Conservation (phyloP, 2,888 invertebrate genomes). For the Lasius fuliginosus region DNA sequence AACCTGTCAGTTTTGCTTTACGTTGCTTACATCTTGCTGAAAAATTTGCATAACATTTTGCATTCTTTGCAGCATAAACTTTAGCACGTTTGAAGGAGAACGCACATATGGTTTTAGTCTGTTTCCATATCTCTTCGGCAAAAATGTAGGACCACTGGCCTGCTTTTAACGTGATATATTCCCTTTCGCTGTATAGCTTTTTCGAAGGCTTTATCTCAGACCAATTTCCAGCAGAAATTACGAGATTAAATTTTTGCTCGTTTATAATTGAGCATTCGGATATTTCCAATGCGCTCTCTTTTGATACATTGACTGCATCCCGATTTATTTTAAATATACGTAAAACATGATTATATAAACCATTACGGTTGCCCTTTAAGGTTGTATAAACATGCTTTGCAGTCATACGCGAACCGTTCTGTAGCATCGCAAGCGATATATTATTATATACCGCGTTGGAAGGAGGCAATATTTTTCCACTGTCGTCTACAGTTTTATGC, state of each 20-base stretch:
- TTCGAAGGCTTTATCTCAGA: neutral
- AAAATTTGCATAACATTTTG: neutral
- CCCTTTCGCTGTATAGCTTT: neutral
- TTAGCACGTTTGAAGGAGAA: neutral
- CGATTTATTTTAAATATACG: neutral
- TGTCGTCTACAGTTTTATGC: neutral
- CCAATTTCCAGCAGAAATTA: neutral
- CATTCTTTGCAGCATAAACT: neutral
- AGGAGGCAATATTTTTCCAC: neutral
- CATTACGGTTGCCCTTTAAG: neutral
- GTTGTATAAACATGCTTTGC: neutral
- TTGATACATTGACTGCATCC: neutral
- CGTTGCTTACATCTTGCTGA: neutral
- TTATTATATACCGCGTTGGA: neutral
- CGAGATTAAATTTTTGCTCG: neutral
- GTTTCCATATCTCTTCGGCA: neutral
- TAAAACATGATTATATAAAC: neutral
- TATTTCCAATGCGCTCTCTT: neutral
- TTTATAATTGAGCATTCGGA: neutral
- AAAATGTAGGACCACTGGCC: neutral
- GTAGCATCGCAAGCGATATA: neutral
- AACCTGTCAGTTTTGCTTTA: neutral
- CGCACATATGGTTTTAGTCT: neutral
- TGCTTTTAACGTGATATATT: neutral
- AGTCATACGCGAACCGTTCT: neutral